Conservation (phyloP, 2,797 vertebrate genomes). For the Lepus townsendii region DNA sequence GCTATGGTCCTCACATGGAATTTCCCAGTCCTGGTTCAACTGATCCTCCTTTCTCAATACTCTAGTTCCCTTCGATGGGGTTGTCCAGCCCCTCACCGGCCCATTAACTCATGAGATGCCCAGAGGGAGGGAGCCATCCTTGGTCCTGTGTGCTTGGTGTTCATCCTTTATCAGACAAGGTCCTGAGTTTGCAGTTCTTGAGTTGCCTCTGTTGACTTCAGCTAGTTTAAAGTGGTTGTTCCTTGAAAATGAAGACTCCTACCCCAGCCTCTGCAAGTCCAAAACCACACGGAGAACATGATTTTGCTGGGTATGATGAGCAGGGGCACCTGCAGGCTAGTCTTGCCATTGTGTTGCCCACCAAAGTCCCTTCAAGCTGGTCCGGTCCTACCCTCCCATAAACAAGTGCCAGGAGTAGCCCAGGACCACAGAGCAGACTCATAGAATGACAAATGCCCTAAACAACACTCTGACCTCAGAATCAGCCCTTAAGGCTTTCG, state of each 20-base stretch:
- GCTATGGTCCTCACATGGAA: neutral
- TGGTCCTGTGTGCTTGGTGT: neutral
- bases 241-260: neutral
- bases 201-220: neutral
- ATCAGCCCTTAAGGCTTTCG: too few species aligned
- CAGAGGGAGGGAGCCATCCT: neutral
- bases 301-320: neutral
- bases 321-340: neutral
- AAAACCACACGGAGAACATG: neutral
- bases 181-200: neutral
- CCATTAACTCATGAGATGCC: neutral
- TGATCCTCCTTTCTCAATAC: neutral
- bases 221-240: neutral
- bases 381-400: neutral
- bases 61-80: neutral
- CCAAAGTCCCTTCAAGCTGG: fast-evolving
- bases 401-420: neutral
- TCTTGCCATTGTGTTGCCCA: neutral
- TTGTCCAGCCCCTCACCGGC: neutral
- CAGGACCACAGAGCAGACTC: too few species aligned
- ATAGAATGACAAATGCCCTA: too few species aligned
- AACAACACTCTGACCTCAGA: too few species aligned
- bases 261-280: neutral
- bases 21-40: neutral
- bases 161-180: neutral